phyloP scores from a whole-genome alignment of 2,797 vertebrate species.

The Natrix natrix region DNA sequence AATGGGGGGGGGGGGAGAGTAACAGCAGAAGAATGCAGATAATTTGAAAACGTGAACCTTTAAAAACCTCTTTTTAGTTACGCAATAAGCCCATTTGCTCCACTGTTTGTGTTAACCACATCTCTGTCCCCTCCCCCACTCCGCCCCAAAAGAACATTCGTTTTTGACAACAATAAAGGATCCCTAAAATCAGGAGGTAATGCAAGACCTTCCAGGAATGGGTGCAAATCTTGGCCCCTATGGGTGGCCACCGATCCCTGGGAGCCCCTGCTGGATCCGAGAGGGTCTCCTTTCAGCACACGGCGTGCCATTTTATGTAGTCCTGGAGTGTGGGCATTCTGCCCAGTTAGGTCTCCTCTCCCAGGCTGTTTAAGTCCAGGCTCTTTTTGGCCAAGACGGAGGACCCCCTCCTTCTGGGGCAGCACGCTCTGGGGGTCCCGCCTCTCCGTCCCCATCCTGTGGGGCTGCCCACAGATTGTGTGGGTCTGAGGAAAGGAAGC shows the following conservation, averaged over 20 bases:
- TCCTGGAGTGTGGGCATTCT: background rate
- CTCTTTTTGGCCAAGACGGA: background rate
- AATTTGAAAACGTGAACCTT: background rate
- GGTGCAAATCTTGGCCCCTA: no score
- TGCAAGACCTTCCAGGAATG: background rate
- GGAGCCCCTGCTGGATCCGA: background rate
- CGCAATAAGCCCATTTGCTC: background rate
- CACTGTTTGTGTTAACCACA: background rate
- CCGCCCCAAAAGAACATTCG: background rate
- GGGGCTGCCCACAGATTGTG: background rate
- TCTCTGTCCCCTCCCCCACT: background rate
- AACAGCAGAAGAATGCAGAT: background rate
- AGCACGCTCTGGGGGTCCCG: background rate
- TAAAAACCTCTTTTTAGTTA: background rate
- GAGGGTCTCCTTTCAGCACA: background rate
- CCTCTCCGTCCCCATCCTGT: background rate
- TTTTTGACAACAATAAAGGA: background rate
- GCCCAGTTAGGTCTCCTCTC: background rate
- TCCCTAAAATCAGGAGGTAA: background rate
- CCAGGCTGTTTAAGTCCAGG: background rate
- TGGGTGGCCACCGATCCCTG: background rate
- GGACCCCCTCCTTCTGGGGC: background rate
- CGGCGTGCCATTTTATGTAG: background rate
- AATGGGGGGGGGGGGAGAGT: background rate
- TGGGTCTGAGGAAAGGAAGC: background rate